Percentiles rank a stretch among this genome's conserved stretches.
Conservation (phyloP, 2,888 invertebrate species). For the Euspilapteryx auroguttella region DNA sequence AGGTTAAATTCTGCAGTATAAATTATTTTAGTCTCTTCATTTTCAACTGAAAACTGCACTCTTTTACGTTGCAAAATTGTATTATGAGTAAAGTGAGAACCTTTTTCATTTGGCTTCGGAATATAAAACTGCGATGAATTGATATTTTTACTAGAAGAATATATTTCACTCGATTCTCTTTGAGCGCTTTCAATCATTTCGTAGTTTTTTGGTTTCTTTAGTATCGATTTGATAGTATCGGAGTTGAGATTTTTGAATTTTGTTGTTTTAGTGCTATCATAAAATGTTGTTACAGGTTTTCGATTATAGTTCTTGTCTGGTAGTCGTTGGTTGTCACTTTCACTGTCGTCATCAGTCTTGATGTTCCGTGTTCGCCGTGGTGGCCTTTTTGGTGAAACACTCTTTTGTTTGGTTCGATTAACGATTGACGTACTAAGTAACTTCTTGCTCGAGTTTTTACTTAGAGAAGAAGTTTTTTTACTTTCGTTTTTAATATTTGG, state of each 20-base stretch:
- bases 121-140: constrained; percentile 63
- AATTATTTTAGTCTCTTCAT: constrained; percentile 53
- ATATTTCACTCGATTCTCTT: constrained; percentile 25
- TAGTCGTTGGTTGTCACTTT: constrained; percentile 45
- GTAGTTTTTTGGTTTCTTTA: constrained; percentile 58
- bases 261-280: constrained; percentile 19
- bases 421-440: constrained; percentile 20
- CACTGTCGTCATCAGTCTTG: constrained; percentile 49
- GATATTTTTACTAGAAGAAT: constrained; percentile 25
- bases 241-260: constrained; percentile 33
- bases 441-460: constrained; percentile 38
- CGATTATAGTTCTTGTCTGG: constrained; percentile 27
- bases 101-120: constrained; percentile 54
- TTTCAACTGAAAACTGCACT: constrained; percentile 73
- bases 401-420: constrained; percentile 44
- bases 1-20: constrained; percentile 51
- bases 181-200: constrained; percentile 24
- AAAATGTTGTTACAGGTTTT: constrained; percentile 14
- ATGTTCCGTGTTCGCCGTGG: constrained; percentile 57
- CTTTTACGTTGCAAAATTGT: constrained; percentile 61
- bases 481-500: constrained; percentile 49
- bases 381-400: constrained; percentile 64
- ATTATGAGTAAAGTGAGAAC: constrained; percentile 21
- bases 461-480: constrained; percentile 29
- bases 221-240: constrained; percentile 60